phyloP scores from a whole-genome alignment of 2,113 vertebrate species.

The Tenrec ecaudatus region DNA sequence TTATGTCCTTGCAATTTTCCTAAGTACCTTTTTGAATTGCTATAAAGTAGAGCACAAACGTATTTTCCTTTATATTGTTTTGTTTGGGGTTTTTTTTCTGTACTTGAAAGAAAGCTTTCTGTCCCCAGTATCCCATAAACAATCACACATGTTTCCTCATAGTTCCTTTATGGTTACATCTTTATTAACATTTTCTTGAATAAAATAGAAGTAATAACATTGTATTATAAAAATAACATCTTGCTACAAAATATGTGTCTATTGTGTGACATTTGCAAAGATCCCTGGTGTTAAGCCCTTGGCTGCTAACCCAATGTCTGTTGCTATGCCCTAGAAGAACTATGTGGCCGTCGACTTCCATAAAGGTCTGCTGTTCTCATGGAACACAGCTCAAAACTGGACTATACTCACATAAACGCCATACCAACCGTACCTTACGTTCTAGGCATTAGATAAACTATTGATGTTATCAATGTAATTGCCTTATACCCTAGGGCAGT shows the following conservation, averaged over 20 bases:
- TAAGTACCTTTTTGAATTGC: conserved; percentile 39
- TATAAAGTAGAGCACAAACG: conserved; percentile 29
- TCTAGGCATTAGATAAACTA: too few species aligned
- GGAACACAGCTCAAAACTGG: too few species aligned
- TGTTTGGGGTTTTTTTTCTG: not conserved
- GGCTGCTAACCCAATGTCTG: not conserved
- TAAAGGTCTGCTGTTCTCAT: not conserved
- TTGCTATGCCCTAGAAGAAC: not conserved
- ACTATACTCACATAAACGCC: too few species aligned
- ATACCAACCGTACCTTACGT: too few species aligned
- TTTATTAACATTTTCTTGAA: not conserved
- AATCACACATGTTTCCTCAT: too few species aligned
- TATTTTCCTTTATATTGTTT: not conserved
- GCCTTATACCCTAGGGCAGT: too few species aligned
- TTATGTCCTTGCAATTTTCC: conserved; percentile 47
- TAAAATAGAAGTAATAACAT: conserved; percentile 35
- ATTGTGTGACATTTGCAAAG: not conserved
- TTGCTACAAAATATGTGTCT: not conserved
- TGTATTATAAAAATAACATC: conserved; percentile 28
- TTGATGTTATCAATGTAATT: too few species aligned
- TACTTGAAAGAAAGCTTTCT: not conserved
- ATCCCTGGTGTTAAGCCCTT: not conserved
- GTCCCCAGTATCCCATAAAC: conserved; percentile 3
- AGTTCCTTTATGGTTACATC: conserved; percentile 41
- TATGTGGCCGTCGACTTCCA: not conserved